Percentiles rank a stretch among this genome's conserved stretches.
Evolutionary conservation across 2,888 invertebrate genomes (phyloP).

Genomic region (Eupithecia exiguata): DNA sequence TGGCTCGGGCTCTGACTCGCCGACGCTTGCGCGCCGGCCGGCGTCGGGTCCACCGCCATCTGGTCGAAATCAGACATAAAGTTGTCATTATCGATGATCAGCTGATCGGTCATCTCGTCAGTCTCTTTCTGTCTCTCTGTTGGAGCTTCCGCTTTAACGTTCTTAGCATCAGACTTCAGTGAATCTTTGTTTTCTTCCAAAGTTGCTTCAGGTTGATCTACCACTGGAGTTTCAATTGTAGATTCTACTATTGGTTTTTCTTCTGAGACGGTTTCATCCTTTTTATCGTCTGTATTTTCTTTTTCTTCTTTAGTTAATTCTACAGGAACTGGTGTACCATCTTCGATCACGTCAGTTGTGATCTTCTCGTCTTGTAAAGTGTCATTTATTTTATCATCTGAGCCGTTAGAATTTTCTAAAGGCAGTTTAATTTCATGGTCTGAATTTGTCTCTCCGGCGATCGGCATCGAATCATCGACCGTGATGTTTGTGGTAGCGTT

Average conservation of each 20-base stretch:
- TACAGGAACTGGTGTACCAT: constrained; percentile 54
- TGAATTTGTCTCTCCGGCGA: constrained; percentile 65
- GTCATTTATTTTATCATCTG: constrained; percentile 68
- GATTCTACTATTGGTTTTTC: constrained; percentile 58
- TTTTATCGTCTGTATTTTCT: constrained; percentile 57
- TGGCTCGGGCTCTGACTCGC: constrained; percentile 69
- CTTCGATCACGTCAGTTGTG: constrained; percentile 56
- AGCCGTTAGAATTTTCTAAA: constrained; percentile 64
- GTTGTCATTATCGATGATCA: constrained; percentile 76
- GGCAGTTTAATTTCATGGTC: constrained; percentile 69
- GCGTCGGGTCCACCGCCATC: constrained; percentile 75
- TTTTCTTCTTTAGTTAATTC: constrained; percentile 66
- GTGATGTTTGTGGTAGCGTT: constrained; percentile 79
- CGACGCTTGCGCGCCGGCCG: constrained; percentile 61
- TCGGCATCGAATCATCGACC: constrained; percentile 67
- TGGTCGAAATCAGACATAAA: constrained; percentile 83
- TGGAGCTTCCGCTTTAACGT: constrained; percentile 58
- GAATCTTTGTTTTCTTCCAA: constrained; percentile 62
- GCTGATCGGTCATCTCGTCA: constrained; percentile 68
- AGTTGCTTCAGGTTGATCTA: constrained; percentile 58
- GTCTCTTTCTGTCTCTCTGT: constrained; percentile 69
- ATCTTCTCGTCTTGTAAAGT: constrained; percentile 64
- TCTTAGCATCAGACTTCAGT: constrained; percentile 56
- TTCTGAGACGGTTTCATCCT: constrained; percentile 58
- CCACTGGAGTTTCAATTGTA: constrained; percentile 47